Conservation (phyloP, 1,140 invertebrate species). For the Zaprionus taronus region DNA sequence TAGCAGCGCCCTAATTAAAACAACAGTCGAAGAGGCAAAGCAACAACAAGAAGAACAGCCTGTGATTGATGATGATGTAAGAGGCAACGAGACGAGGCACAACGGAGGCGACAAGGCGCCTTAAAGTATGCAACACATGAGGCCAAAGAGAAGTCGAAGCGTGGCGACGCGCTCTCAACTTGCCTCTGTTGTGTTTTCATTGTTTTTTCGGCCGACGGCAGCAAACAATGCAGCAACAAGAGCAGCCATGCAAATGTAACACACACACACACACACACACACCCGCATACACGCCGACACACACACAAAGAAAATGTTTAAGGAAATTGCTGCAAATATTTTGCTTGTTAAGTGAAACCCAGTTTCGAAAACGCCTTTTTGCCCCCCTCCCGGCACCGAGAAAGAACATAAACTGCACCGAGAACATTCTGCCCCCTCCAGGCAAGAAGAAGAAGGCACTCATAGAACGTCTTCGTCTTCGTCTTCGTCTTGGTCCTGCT, state of each 20-base stretch:
- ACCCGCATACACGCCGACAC: too few relatives aligned
- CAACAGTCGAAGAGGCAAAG: conserved; percentile 56
- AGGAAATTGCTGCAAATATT: conserved; percentile 82
- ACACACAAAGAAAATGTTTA: conserved; percentile 76
- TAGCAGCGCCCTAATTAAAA: conserved; percentile 78
- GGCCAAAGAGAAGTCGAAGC: conserved; percentile 39
- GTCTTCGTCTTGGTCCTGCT: conserved; percentile 19
- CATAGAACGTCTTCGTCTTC: conserved; percentile 42
- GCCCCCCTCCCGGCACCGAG: not conserved
- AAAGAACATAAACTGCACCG: conserved; percentile 41
- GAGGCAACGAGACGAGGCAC: conserved; percentile 18
- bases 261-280: conserved; percentile 23
- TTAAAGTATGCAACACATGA: conserved; percentile 66
- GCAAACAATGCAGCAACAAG: conserved; percentile 65
- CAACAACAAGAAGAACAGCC: conserved; percentile 12
- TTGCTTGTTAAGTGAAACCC: conserved; percentile 82
- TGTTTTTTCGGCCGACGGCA: conserved; percentile 53
- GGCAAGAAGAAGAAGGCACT: conserved; percentile 59
- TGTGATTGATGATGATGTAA: conserved; percentile 80
- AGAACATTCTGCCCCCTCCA: conserved; percentile 55
- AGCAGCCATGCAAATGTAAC: conserved; percentile 64
- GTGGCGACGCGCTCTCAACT: conserved; percentile 44
- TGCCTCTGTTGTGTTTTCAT: conserved; percentile 25
- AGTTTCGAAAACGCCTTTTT: conserved; percentile 71
- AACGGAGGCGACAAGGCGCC: conserved; percentile 25